Evolutionary conservation across 2,113 vertebrate species (phyloP), one percentile per base, ranked within the genome.

Genomic region (Passer domesticus): DNA sequence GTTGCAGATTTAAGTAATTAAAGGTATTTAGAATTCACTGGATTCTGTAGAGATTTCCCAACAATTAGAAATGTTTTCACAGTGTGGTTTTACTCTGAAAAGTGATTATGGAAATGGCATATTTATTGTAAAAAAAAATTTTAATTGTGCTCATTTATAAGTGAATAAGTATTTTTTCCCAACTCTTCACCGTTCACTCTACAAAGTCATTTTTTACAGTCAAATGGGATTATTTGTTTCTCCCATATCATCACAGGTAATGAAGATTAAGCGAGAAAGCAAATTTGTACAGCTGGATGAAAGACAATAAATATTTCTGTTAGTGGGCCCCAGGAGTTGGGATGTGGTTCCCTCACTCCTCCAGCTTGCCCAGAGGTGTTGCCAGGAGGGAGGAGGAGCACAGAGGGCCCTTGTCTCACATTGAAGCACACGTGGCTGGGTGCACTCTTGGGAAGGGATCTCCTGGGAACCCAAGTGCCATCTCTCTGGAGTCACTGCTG

Each of bases 1-100:
- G 30, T 81, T 85, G 87, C 82, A 91, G 75, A 86, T 91, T 86
- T 80, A 90, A 86, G 59, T 93, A 95, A 90, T 91, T 95, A 88
- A 91, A 95, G 70, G 76, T 94, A 81, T 83, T 96, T 94, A 90
- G 63, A 89, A 94, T 90, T 94, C 69, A 78, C 10, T 80, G 66
- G 47, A 86, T 88, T 95, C 93, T 59, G 43, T 41, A 69, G 93
- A 84, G 53, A 86, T 95, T 94, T 95, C 72, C 35, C 59, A 83
- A 80, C 82, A 90, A 94, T 90, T 95, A 83, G 55, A 70, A 88
- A 67, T 80, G 84, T 95, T 92, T 95, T 87, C 64, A 37, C 11
- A 62, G 23, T 79, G 58, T 76, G 55, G 46, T 44, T 90, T 82
- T 80, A 74, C 15, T 77, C 85, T 83, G 64, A 93, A 39, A 25